Evolutionary conservation across 1,140 invertebrate genomes (phyloP), one percentile per base, ranked within the genome.

Genomic region (Dendroctonus ponderosae): DNA sequence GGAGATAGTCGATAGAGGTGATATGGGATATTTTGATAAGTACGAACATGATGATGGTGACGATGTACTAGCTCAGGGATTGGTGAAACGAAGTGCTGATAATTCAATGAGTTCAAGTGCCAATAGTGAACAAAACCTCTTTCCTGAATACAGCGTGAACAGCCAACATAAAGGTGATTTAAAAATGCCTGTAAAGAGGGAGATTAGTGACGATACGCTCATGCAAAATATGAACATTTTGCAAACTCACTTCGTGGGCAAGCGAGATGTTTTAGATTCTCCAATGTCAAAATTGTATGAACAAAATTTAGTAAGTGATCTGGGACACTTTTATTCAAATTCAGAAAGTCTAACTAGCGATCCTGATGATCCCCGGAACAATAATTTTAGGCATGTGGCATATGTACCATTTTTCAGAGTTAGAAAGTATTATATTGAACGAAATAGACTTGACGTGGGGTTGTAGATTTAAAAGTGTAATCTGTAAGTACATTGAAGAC

Each of bases 321-420:
- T 68, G 15, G 52, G 59, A 12, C 53, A 68, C 51, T 60, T 60
- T 52, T 61, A 11, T 14, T 5, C 41, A 11, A 50, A 59, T 2
- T 54, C 39, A n/a, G 40, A 64, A n/a, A 46, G 11, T 2, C 7
- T 54, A 37, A 54, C 12, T 48, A 52, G 7, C 7, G 66, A 63
- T 68, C 12, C 46, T 12, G 66, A 68, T 44, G 54, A 58, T 63
- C 52, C 53, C 7, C 38, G 42, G 9, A 63, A 62, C 26, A 68
- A 68, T 44, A 68, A 68, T 37, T 53, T 15, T 59, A 62, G 39
- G 53, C 49, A 62, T 59, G 41, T 63, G 6, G 60, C 66, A 6
- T 68, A 62, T 48, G 66, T 68, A 12, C 66, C 66, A 4, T 68
- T 68, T 58, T 67, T 68, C 58, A 68, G 60, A 43, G 51, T 68